A percentile compares a stretch with the other conserved stretches of the same genome.
Evolutionary conservation across 2,888 invertebrate species (phyloP).

Genomic region (Crepidodera aurea): DNA sequence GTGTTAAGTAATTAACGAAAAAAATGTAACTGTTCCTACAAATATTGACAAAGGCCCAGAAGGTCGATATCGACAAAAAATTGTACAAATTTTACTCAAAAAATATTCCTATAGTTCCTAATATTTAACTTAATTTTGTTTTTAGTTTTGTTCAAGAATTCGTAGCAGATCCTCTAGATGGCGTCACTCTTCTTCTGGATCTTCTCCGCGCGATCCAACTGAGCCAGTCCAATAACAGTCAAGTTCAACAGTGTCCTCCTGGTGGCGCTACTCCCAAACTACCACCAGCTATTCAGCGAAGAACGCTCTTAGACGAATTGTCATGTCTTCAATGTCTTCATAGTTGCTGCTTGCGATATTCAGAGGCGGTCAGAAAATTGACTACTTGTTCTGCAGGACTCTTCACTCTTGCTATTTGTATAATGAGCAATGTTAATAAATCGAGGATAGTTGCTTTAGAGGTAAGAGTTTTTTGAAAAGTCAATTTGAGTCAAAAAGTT

Average conservation of each 20-base stretch:
- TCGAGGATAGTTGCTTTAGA: slow-evolving; percentile 86
- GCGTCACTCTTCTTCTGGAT: slow-evolving; percentile 83
- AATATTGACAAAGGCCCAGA: too few species aligned
- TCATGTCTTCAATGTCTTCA: slow-evolving; percentile 89
- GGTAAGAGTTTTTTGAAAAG: too few species aligned
- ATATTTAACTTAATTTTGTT: too few species aligned
- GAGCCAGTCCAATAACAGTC: slow-evolving; percentile 70
- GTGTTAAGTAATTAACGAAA: background rate
- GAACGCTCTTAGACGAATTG: slow-evolving; percentile 85
- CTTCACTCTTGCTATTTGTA: slow-evolving; percentile 84
- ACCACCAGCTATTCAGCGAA: slow-evolving; percentile 73
- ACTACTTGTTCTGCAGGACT: slow-evolving; percentile 82
- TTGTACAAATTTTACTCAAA: too few species aligned
- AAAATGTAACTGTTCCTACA: too few species aligned
- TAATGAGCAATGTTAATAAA: slow-evolving; percentile 87
- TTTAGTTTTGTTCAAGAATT: slow-evolving; percentile 94
- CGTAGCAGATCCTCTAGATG: slow-evolving; percentile 86
- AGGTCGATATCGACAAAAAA: too few species aligned
- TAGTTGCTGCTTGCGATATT: slow-evolving; percentile 79
- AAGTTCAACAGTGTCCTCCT: slow-evolving; percentile 46
- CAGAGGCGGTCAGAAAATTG: slow-evolving; percentile 80
- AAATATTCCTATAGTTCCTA: too few species aligned
- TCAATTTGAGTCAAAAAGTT: too few species aligned
- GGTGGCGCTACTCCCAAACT: slow-evolving; percentile 62
- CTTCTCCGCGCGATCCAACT: slow-evolving; percentile 86